These are phyloP conservation scores for Jordanella pulchra DNA, from an alignment of 2,797 vertebrate genomes.

Conservation along the genomic window DNA sequence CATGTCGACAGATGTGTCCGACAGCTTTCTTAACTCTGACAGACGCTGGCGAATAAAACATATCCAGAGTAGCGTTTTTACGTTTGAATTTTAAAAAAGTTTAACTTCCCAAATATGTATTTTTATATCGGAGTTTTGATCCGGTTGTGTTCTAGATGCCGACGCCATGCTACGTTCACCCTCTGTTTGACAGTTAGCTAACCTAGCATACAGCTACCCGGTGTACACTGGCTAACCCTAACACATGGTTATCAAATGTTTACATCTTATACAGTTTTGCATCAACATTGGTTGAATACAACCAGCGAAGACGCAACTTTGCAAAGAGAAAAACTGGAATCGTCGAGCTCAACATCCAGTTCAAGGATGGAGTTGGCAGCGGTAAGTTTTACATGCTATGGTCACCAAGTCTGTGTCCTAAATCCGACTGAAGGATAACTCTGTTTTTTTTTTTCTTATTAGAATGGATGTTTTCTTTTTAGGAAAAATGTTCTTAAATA, in stretches of 20 bases:
- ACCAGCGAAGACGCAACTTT: slow-evolving; percentile 47
- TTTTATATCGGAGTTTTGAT: not conserved
- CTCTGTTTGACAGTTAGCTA: slow-evolving; percentile 10
- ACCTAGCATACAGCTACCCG: slow-evolving; percentile 12
- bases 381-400: slow-evolving; percentile 64
- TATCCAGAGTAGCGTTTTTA: no score
- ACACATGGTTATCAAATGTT: not conserved
- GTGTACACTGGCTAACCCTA: not conserved
- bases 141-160: not conserved
- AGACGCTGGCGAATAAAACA: not conserved
- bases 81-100: no score
- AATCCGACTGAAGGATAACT: no score
- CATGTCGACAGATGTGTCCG: not conserved
- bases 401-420: not conserved
- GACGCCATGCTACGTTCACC: no score
- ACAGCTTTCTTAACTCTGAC: not conserved
- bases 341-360: slow-evolving; percentile 40
- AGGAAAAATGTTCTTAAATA: no score
- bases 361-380: slow-evolving; percentile 76
- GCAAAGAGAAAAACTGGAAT: slow-evolving; percentile 40
- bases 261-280: not conserved
- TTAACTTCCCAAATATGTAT: no score
- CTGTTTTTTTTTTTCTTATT: no score
- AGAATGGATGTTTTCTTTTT: no score
- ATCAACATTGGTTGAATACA: slow-evolving; percentile 10